Percentiles rank a stretch among this genome's conserved stretches.
Evolutionary conservation across 2,797 vertebrate genomes (phyloP).

Genomic region (Acipenser oxyrinchus): DNA sequence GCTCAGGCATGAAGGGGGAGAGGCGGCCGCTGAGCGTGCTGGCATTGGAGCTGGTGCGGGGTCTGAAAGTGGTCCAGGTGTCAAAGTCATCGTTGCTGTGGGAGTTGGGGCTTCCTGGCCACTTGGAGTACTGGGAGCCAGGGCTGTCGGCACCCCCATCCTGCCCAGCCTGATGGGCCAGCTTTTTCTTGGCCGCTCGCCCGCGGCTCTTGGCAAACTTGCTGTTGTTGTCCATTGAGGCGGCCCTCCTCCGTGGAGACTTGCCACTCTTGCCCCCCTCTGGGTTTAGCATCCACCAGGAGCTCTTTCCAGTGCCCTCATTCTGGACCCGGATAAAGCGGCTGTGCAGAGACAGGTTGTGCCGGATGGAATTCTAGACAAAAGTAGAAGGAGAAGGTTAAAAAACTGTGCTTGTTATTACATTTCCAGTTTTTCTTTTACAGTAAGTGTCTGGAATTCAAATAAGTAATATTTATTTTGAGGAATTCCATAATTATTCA

Average conservation of each 20-base stretch:
- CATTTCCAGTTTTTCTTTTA: too few relatives aligned
- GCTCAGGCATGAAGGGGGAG: constrained; percentile 90
- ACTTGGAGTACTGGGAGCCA: constrained; percentile 85
- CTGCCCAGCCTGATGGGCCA: constrained; percentile 79
- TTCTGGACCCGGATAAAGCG: constrained; percentile 96
- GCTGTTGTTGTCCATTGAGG: constrained; percentile 99
- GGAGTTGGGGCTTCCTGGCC: constrained; percentile 94
- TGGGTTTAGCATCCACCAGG: constrained; percentile 98
- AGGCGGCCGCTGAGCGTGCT: constrained; percentile 90
- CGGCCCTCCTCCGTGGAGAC: constrained; percentile 86
- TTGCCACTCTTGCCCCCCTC: constrained; percentile 97
- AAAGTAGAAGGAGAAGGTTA: constrained; percentile 27
- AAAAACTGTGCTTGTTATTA: too few relatives aligned
- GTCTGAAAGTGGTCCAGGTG: constrained; percentile 87
- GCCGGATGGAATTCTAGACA: constrained; percentile 91
- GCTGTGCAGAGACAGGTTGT: constrained; percentile 95
- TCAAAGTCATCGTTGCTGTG: constrained; percentile 98
- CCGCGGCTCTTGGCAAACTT: constrained; percentile 94
- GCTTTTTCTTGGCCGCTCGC: constrained; percentile 96
- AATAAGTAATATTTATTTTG: too few relatives aligned
- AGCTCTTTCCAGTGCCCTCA: constrained; percentile 96
- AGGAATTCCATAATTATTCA: too few relatives aligned
- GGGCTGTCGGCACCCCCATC: constrained; percentile 88
- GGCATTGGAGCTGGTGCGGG: constrained; percentile 91
- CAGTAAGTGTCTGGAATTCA: too few relatives aligned